These are phyloP conservation scores for Micromussa lordhowensis DNA, from an alignment of 92 coral and sea anemone genomes.

Conservation along the genomic window DNA sequence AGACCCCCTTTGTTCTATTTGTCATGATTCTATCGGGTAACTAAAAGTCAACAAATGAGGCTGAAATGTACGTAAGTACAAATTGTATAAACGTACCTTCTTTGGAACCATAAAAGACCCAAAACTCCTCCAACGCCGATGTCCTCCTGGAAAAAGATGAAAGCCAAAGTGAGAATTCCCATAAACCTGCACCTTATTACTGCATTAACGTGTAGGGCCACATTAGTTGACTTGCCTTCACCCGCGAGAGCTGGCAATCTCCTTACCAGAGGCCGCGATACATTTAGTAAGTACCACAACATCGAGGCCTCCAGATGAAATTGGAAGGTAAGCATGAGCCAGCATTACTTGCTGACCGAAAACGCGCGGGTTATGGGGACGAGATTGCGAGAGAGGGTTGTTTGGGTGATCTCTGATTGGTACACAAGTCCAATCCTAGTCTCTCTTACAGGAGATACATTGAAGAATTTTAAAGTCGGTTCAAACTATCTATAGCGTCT, in stretches of 20 bases:
- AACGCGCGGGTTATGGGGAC: no score
- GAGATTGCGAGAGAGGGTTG: no score
- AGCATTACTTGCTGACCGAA: no score
- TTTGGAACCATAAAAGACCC: conserved; percentile 97
- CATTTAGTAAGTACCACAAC: no score
- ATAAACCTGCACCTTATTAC: background rate
- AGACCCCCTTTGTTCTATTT: background rate
- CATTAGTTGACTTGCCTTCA: background rate
- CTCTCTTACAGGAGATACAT: no score
- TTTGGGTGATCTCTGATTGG: background rate
- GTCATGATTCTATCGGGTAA: background rate
- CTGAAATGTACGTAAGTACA: background rate
- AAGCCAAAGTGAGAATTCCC: background rate
- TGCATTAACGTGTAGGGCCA: background rate
- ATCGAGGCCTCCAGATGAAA: no score
- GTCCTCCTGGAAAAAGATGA: conserved; percentile 67
- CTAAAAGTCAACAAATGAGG: background rate
- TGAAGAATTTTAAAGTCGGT: no score
- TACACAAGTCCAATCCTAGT: background rate
- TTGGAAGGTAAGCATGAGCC: no score
- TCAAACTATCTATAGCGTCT: background rate
- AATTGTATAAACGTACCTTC: conserved; percentile 60
- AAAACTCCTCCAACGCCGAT: conserved; percentile 98
- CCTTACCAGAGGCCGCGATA: no score
- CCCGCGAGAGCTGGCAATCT: background rate